Base-by-base conservation (phyloP, 2,113 vertebrate species). In the Bostrychus sinensis region DNA sequence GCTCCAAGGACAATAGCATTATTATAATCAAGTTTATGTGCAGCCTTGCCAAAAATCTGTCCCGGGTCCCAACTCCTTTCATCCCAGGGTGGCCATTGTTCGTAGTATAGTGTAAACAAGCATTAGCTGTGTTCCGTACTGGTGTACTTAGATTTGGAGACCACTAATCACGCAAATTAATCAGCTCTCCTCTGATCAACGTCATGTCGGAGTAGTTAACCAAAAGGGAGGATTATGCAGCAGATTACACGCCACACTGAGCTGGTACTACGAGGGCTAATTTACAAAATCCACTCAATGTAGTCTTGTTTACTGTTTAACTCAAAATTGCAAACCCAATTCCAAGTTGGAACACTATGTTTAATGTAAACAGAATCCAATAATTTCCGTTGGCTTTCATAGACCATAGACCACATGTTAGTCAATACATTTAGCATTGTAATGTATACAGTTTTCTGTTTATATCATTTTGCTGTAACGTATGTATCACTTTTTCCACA, bases 111-210 rank as follows among this genome's bases (percentile, higher is more conserved):
- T 72, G 82, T 89, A 86, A 92, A 89, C 78, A 89, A 79, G 82
- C 14, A 58, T 84, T 55, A 87, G 77, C 79, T 61, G 37, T 56
- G 12, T 22, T 57, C 48, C 2, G 50, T 70, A 68, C 41, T 55
- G 7, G 23, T 30, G 66, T 57, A 16, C 64, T 41, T 62, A 71
- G 86, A 77, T 81, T 87, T 78, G 70, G 61, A 78, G 71, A 62
- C 62, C 66, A 41, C 71, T 89, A 90, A 89, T 90, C 87, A 75
- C 72, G 51, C 85, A 80, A 85, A 88, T 82, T 90, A 91, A 91
- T 91, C 88, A 87, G 88, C 72, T 87, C 86, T 79, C 75, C 67
- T 82, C 82, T 83, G 75, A 88, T 84, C 79, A 70, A 83, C 72
- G 39, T 74, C 77, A 83, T 61, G 82, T 82, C 87, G 84, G 84